Percentiles rank a stretch among this genome's conserved stretches.
Conservation (phyloP, 1,140 invertebrate genomes). For the Habropoda laboriosa region DNA sequence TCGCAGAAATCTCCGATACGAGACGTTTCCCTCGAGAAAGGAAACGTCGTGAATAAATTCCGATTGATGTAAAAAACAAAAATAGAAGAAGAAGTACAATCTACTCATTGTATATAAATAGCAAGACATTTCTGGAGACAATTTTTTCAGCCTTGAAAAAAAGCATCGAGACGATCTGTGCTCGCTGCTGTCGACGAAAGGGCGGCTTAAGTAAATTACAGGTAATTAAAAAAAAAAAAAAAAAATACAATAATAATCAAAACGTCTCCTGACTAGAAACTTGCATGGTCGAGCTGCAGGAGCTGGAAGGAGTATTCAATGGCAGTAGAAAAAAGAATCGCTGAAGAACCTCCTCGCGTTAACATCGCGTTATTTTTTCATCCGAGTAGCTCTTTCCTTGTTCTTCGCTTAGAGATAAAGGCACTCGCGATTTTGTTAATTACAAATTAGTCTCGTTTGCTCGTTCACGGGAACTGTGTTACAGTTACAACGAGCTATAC, state of each 20-base stretch:
- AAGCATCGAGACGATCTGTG: slow-evolving; percentile 43
- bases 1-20: background rate
- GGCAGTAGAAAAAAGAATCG: slow-evolving; percentile 68
- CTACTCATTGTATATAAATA: slow-evolving; percentile 31
- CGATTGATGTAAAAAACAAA: slow-evolving; percentile 10
- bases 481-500: background rate
- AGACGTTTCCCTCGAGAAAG: background rate
- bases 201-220: slow-evolving; percentile 63
- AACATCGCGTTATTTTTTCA: background rate
- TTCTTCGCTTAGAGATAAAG: slow-evolving; percentile 32
- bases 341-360: slow-evolving; percentile 31
- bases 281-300: slow-evolving; percentile 77
- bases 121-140: slow-evolving; percentile 29
- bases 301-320: slow-evolving; percentile 78
- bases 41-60: background rate
- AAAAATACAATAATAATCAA: slow-evolving; percentile 3
- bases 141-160: slow-evolving; percentile 12
- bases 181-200: slow-evolving; percentile 47
- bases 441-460: slow-evolving; percentile 1
- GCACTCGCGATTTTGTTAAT: slow-evolving; percentile 33
- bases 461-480: background rate
- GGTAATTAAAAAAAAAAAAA: slow-evolving; percentile 28
- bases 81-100: no score
- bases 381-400: slow-evolving; percentile 7
- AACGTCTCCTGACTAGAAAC: slow-evolving; percentile 81